Conservation (phyloP, 2,888 invertebrate genomes). For the Meloe dianella region DNA sequence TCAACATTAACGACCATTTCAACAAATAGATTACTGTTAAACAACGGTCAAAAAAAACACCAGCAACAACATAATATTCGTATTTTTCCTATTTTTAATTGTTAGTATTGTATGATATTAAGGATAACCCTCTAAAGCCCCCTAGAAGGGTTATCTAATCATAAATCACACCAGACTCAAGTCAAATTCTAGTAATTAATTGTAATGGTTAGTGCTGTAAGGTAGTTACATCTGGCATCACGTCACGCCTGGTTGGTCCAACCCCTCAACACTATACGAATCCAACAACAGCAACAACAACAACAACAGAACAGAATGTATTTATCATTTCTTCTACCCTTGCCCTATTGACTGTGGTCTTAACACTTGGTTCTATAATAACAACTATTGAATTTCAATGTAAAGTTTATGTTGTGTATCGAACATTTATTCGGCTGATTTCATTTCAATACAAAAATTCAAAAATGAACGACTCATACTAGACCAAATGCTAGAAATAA, state of each 20-base stretch:
- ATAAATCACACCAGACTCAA: conserved; percentile 48
- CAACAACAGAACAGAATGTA: conserved; percentile 31
- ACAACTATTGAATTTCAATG: conserved; percentile 39
- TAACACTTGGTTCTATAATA: conserved; percentile 43
- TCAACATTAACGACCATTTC: conserved; percentile 47
- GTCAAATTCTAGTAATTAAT: conserved; percentile 47
- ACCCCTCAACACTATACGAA: conserved; percentile 13
- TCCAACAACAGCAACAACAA: conserved; percentile 28
- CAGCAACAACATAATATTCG: conserved; percentile 32
- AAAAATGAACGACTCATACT: conserved; percentile 30
- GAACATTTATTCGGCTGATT: conserved; percentile 42
- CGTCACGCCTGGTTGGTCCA: conserved; percentile 42
- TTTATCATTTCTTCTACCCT: conserved; percentile 38
- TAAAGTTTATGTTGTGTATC: conserved; percentile 48
- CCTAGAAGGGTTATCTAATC: conserved; percentile 37
- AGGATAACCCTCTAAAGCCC: not conserved
- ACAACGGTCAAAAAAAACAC: conserved; percentile 38
- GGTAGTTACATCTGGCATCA: conserved; percentile 46
- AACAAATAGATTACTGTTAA: conserved; percentile 47
- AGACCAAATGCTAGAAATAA: conserved; percentile 25
- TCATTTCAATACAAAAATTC: conserved; percentile 36
- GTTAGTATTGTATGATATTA: not conserved
- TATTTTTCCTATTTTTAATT: conserved; percentile 19
- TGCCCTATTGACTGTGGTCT: conserved; percentile 32
- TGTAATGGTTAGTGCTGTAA: conserved; percentile 44